These are phyloP conservation scores for Halocynthia roretzi DNA, from an alignment of 23 tunicate species.

Conservation along the genomic window DNA sequence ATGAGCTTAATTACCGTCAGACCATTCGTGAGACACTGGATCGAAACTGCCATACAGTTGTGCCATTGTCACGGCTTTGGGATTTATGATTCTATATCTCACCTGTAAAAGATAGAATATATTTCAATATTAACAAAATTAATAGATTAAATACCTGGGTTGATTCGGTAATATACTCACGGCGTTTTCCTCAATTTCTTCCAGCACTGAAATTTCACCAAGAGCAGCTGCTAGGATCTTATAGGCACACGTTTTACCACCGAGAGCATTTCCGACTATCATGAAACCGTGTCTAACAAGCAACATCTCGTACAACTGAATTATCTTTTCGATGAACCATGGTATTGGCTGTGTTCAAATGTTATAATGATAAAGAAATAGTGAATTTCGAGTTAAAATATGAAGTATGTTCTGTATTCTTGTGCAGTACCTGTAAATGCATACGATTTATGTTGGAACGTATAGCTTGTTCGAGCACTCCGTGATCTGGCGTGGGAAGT, in stretches of 20 bases:
- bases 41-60: slow-evolving; percentile 26
- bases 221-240: slow-evolving; percentile 57
- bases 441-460: slow-evolving; percentile 37
- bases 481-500: slow-evolving; percentile 63
- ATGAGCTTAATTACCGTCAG: slow-evolving; percentile 14
- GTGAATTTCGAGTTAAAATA: background rate
- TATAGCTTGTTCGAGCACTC: slow-evolving; percentile 75
- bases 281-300: slow-evolving; percentile 28
- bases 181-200: slow-evolving; percentile 65
- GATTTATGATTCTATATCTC: background rate
- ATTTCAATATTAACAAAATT: background rate
- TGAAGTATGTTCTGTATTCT: background rate
- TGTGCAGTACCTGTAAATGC: slow-evolving; percentile 54
- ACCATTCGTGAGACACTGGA: slow-evolving; percentile 34
- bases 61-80: slow-evolving; percentile 28
- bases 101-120: background rate
- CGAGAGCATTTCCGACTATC: slow-evolving; percentile 26
- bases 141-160: background rate
- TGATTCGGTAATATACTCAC: slow-evolving; percentile 22
- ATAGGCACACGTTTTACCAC: slow-evolving; percentile 47
- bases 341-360: slow-evolving; percentile 50
- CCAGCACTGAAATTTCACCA: slow-evolving; percentile 53
- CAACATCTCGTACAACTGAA: slow-evolving; percentile 20
- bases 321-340: slow-evolving; percentile 37
- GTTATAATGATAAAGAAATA: background rate